Evolutionary conservation across 2,797 vertebrate species (phyloP).

Genomic region (Siniperca undulata): DNA sequence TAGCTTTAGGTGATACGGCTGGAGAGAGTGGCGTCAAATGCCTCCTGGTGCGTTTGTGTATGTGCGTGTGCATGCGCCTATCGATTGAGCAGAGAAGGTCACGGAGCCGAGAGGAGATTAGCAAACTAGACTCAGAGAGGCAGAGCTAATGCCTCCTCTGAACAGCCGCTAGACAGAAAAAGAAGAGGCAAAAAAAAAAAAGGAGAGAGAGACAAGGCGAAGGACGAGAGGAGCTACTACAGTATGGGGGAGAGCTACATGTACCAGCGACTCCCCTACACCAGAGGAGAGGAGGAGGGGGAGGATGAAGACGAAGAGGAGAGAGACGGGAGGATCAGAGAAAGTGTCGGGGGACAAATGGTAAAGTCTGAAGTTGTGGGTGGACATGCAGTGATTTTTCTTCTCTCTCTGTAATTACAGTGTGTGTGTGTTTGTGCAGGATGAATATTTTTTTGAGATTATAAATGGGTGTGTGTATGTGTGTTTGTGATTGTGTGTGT

Average conservation of each 20-base stretch:
- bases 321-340: slow-evolving; percentile 58
- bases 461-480: slow-evolving; percentile 11
- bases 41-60: slow-evolving; percentile 36
- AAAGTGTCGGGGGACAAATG: slow-evolving; percentile 70
- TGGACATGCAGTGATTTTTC: slow-evolving; percentile 29
- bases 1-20: slow-evolving; percentile 62
- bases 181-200: slow-evolving; percentile 20
- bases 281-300: slow-evolving; percentile 74
- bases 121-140: slow-evolving; percentile 33
- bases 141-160: slow-evolving; percentile 60
- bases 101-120: slow-evolving; percentile 70
- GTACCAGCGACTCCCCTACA: slow-evolving; percentile 81
- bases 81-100: slow-evolving; percentile 73
- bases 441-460: slow-evolving; percentile 68
- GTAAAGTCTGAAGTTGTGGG: slow-evolving; percentile 67
- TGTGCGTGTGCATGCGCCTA: slow-evolving; percentile 50
- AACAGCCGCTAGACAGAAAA: slow-evolving; percentile 50
- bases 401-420: slow-evolving; percentile 5
- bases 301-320: slow-evolving; percentile 72
- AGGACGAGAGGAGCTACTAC: slow-evolving; percentile 60
- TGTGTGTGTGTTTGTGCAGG: slow-evolving; percentile 35
- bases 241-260: slow-evolving; percentile 82
- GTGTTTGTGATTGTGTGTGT: not conserved
- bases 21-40: slow-evolving; percentile 54
- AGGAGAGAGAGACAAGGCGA: not conserved